A percentile compares a stretch with the other conserved stretches of the same genome.
Conservation (phyloP, 2,113 vertebrate genomes). For the Penelope pileata region DNA sequence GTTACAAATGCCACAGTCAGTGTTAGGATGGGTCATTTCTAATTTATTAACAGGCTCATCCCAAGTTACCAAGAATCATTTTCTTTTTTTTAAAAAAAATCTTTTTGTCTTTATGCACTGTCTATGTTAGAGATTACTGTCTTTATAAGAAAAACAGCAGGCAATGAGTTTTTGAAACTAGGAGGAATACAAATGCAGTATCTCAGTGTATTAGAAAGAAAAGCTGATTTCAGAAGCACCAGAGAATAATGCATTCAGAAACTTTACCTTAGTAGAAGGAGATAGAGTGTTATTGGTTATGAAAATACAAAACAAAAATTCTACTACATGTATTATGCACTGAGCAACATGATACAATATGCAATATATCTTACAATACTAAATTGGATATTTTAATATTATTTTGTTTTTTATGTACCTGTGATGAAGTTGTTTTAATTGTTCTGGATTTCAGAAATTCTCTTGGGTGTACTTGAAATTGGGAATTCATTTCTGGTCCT, state of each 20-base stretch:
- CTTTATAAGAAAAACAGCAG: neutral
- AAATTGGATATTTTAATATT: neutral
- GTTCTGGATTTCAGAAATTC: neutral
- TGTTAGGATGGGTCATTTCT: neutral
- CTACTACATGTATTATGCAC: neutral
- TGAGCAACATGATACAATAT: neutral
- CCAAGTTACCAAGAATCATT: neutral
- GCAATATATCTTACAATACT: neutral
- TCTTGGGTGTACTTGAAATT: neutral
- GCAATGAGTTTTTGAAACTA: neutral
- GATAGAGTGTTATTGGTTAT: neutral
- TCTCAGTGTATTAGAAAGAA: neutral
- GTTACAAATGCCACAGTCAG: neutral
- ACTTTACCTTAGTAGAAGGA: neutral
- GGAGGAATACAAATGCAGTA: neutral
- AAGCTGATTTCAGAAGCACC: neutral
- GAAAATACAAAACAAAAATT: neutral
- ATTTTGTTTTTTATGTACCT: neutral
- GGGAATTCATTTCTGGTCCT: neutral
- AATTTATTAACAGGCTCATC: neutral
- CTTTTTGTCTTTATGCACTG: neutral
- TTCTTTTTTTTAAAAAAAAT: neutral
- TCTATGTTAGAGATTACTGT: neutral
- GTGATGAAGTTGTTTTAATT: neutral
- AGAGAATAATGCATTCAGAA: neutral